Percentiles rank a stretch among this genome's conserved stretches.
Evolutionary conservation across 2,888 invertebrate species (phyloP).

Genomic region (Taphrorychus bicolor): DNA sequence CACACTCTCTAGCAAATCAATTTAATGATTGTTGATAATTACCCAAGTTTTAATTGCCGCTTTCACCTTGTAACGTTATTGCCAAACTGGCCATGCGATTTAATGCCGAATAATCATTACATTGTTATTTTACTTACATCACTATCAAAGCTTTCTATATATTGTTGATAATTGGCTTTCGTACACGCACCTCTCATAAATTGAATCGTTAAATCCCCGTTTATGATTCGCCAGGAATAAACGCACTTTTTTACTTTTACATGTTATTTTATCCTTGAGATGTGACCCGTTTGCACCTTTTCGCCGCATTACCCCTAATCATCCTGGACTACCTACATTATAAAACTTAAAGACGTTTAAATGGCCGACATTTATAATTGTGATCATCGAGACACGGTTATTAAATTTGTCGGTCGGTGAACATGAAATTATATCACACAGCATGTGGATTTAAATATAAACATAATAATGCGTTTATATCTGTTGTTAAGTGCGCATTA

Average conservation of each 20-base stretch:
- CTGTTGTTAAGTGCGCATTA: constrained; percentile 24
- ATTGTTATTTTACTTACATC: constrained; percentile 6
- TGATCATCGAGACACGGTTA: constrained; percentile 29
- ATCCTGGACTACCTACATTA: neutral
- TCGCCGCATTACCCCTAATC: neutral
- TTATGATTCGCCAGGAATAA: neutral
- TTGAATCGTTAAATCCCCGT: neutral
- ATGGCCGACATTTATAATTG: constrained; percentile 27
- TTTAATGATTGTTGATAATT: constrained; percentile 22
- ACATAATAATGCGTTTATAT: constrained; percentile 33
- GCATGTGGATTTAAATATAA: constrained; percentile 34
- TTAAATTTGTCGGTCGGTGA: constrained; percentile 32
- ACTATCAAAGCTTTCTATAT: constrained; percentile 4
- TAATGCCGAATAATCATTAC: constrained; percentile 1
- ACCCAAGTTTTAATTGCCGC: constrained; percentile 15
- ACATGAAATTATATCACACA: constrained; percentile 34
- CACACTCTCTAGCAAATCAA: constrained; percentile 25
- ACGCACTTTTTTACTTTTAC: neutral
- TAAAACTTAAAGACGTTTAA: constrained; percentile 3
- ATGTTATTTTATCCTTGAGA: neutral
- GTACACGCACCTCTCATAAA: neutral
- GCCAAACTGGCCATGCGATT: constrained; percentile 5
- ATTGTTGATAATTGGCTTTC: neutral
- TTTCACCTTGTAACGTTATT: constrained; percentile 22
- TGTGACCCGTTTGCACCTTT: neutral